Evolutionary conservation across 2,113 vertebrate genomes (phyloP), one percentile per base, ranked within the genome.

Genomic region (Baryphthengus martii): DNA sequence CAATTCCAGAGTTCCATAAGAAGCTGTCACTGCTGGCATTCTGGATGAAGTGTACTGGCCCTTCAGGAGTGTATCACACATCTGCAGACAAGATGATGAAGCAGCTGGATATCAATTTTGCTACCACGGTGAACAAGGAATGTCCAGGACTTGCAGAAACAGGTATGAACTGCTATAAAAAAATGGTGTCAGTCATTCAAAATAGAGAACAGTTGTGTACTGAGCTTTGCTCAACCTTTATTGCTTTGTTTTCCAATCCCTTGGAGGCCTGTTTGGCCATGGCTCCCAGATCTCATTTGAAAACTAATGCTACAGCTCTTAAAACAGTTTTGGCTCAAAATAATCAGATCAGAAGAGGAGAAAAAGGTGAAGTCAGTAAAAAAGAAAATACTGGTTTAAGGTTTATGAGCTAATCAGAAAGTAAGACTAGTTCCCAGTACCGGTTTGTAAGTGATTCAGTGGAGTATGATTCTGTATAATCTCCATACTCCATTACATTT

Each of bases 21-120:
- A 98, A 98, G 85, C 98, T 98, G 6, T 97, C 98, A 2, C 90
- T 99, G 94, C 98, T 99, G 96, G 98, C 98, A 13, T 98, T 99
- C 97, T 99, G 99, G 99, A 98, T 98, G 39, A 98, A 99, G 94
- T 99, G 99, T 95, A 99, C 98, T 29, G 98, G 98, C 40, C 98
- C 98, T 5, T 94, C 90, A 5, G 98, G 98, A 7, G 97, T 98
- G 37, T 99, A 99, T 97, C 99, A 99, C 97, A 99, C 98, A 53
- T 98, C 99, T 1, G 98, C 98, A 19, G 99, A 99, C 96, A 96
- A 98, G 72, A 97, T 99, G 94, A 96, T 99, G 58, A 98, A 98
- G 79, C 98, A 99, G 97, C 93, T 99, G 94, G 98, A 98, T 56
- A 95, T 97, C 94, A 96, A 90, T 89, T 99, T 99, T 94, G 96